Conservation (phyloP, 2,797 vertebrate species). For the Intellagama lesueurii region DNA sequence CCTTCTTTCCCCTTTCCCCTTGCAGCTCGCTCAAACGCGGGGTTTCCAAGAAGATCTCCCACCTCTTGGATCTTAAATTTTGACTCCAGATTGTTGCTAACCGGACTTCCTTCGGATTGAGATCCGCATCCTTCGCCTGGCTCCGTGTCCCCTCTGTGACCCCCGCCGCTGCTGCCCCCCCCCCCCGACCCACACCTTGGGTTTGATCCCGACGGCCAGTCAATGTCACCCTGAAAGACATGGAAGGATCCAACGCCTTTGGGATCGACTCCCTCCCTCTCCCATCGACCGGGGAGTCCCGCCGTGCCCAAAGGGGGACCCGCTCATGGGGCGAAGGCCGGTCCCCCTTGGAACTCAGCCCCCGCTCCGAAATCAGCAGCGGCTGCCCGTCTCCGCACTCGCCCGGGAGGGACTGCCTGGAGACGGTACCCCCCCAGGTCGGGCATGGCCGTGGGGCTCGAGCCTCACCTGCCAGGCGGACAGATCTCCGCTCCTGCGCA, state of each 20-base stretch:
- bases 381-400: conserved; percentile 92
- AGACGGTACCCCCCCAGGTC: conserved; percentile 71
- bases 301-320: conserved; percentile 89
- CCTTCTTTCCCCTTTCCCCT: accelerated
- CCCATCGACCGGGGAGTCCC: conserved; percentile 92
- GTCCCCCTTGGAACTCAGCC: conserved; percentile 94
- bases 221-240: conserved; percentile 81
- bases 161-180: too few species aligned
- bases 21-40: too few species aligned
- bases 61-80: too few species aligned
- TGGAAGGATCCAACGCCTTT: conserved; percentile 97
- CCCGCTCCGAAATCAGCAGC: conserved; percentile 92
- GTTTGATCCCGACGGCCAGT: conserved; percentile 29
- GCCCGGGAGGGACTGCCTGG: conserved; percentile 89
- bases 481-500: conserved; percentile 91
- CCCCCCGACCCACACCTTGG: too few species aligned
- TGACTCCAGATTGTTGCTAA: neutral
- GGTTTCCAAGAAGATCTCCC: neutral
- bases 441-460: conserved; percentile 81
- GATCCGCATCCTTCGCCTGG: conserved; percentile 5
- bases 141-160: neutral
- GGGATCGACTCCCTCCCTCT: conserved; percentile 97
- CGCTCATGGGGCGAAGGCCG: conserved; percentile 86
- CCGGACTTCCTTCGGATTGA: conserved; percentile 48
- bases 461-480: conserved; percentile 87